Conservation (phyloP, 2,797 vertebrate genomes). For the Micromesistius poutassou region DNA sequence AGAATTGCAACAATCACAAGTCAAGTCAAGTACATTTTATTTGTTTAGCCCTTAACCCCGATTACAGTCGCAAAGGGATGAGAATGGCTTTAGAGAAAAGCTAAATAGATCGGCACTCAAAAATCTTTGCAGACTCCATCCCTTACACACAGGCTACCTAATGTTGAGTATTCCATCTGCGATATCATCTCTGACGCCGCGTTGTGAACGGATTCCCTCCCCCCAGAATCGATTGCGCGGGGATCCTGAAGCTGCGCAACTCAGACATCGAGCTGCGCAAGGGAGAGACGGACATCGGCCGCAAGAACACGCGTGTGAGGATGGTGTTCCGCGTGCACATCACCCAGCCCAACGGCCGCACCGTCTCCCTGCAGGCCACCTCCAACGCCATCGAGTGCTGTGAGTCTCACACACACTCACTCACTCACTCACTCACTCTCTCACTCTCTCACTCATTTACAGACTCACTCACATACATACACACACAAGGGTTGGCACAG, state of each 20-base stretch:
- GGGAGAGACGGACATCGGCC: slow-evolving; percentile 94
- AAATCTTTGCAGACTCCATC: too few species aligned
- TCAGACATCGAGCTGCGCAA: slow-evolving; percentile 96
- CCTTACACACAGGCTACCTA: too few species aligned
- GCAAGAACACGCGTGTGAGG: slow-evolving; percentile 92
- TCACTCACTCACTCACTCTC: not conserved
- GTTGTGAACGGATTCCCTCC: not conserved
- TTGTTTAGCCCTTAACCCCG: too few species aligned
- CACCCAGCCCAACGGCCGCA: slow-evolving; percentile 88
- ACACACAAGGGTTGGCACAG: not conserved
- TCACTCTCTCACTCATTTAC: not conserved
- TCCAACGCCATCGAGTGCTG: slow-evolving; percentile 97
- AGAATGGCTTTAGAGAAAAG: too few species aligned
- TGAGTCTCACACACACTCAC: slow-evolving; percentile 70
- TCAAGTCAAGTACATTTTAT: too few species aligned
- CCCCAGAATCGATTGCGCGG: slow-evolving; percentile 91
- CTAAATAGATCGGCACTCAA: too few species aligned
- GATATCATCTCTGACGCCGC: too few species aligned
- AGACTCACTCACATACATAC: slow-evolving; percentile 7
- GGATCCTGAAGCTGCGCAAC: slow-evolving; percentile 93
- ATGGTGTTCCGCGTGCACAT: slow-evolving; percentile 94
- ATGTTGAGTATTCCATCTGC: too few species aligned
- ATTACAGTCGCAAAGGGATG: too few species aligned
- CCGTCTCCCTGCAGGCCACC: slow-evolving; percentile 84
- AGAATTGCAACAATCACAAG: too few species aligned